phyloP scores from a whole-genome alignment of 2,113 vertebrate species.

The Zosterops japonicus region DNA sequence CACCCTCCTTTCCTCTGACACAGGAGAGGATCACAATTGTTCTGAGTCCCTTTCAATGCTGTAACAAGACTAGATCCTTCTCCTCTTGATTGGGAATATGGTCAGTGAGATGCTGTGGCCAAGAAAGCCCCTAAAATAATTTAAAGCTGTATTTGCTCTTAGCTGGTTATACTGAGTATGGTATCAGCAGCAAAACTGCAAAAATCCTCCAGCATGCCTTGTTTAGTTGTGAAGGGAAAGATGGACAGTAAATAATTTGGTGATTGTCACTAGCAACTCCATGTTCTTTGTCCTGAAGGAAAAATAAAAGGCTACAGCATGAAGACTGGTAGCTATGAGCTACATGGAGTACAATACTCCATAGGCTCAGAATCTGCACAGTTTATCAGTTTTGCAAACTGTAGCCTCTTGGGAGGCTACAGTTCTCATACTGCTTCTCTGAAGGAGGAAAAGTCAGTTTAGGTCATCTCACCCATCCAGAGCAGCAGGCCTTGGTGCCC shows the following conservation, averaged over 20 bases:
- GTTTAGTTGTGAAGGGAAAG: neutral
- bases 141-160: neutral
- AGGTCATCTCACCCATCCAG: neutral
- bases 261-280: neutral
- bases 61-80: neutral
- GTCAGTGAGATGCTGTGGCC: neutral
- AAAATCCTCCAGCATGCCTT: neutral
- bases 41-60: neutral
- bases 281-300: neutral
- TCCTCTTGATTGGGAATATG: neutral
- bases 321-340: neutral
- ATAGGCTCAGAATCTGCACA: neutral
- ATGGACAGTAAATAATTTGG: neutral
- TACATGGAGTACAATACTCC: neutral
- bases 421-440: neutral
- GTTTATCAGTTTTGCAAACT: neutral
- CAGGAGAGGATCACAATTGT: neutral
- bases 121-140: neutral
- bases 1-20: neutral
- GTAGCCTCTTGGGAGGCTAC: neutral
- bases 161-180: neutral
- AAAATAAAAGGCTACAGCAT: neutral
- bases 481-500: neutral
- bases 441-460: neutral
- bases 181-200: neutral